Evolutionary conservation across 2,113 vertebrate species (phyloP).

Genomic region (Epinephelus fuscoguttatus): DNA sequence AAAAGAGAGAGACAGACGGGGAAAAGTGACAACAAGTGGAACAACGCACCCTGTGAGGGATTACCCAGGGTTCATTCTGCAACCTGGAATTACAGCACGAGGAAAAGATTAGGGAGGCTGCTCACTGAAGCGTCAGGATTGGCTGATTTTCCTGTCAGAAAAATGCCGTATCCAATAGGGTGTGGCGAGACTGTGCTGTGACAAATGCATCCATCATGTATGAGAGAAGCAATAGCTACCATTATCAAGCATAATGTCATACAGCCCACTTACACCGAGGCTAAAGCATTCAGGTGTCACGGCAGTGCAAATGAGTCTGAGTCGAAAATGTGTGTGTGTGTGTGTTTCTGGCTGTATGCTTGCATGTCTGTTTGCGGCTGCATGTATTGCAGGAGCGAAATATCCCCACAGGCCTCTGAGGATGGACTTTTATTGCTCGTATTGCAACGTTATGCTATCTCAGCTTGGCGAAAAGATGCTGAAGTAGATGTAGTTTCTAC

Average conservation of each 20-base stretch:
- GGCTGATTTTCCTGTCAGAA: constrained; percentile 75
- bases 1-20: constrained; percentile 12
- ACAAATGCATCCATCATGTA: constrained; percentile 75
- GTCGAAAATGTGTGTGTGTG: constrained; percentile 18
- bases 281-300: constrained; percentile 69
- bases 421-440: constrained; percentile 33
- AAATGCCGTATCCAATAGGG: constrained; percentile 65
- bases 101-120: constrained; percentile 68
- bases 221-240: constrained; percentile 58
- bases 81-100: constrained; percentile 70
- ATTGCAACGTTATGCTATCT: constrained; percentile 20
- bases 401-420: constrained; percentile 10
- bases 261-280: constrained; percentile 59
- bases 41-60: constrained; percentile 51
- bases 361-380: background rate
- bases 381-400: constrained; percentile 16
- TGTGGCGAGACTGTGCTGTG: constrained; percentile 52
- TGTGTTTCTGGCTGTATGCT: background rate
- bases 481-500: constrained; percentile 29
- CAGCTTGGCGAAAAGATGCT: constrained; percentile 31
- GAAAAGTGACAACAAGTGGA: constrained; percentile 54
- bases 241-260: constrained; percentile 72
- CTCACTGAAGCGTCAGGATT: constrained; percentile 70
- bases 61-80: constrained; percentile 66
- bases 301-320: constrained; percentile 51